Conservation (phyloP, 2,113 vertebrate genomes). For the Ardeotis arabs region DNA sequence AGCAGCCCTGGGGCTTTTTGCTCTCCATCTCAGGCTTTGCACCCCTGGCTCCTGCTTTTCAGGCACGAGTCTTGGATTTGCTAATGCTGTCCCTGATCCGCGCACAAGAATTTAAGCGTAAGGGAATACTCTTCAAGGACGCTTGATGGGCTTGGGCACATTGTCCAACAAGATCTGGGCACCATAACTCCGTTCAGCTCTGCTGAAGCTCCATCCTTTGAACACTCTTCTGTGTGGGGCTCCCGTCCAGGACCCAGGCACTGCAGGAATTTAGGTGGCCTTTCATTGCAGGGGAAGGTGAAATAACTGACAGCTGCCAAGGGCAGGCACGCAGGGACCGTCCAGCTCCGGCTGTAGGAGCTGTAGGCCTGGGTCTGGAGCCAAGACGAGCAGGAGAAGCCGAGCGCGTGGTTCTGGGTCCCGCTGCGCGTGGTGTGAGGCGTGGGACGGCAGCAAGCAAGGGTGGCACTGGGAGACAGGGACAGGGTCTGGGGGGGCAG, state of each 20-base stretch:
- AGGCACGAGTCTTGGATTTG: neutral
- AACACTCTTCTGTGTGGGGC: fast-evolving
- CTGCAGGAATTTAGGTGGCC: neutral
- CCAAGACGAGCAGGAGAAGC: neutral
- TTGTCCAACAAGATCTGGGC: neutral
- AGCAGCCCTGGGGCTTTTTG: neutral
- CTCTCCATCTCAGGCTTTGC: neutral
- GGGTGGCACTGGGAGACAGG: neutral
- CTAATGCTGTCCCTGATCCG: neutral
- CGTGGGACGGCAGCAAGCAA: neutral
- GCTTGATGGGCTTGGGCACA: neutral
- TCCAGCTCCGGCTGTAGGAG: neutral
- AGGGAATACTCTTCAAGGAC: neutral
- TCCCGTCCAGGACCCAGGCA: neutral
- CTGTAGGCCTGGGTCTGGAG: neutral
- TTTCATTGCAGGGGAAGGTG: neutral
- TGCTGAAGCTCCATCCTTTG: neutral
- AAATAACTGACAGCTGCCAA: neutral
- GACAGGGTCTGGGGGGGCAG: neutral
- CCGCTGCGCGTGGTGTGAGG: fast-evolving
- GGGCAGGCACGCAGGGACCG: fast-evolving
- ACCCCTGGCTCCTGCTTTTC: neutral
- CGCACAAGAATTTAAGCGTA: neutral
- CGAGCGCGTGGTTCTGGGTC: fast-evolving
- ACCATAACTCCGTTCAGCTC: neutral